These are phyloP conservation scores for Notolepis coatsorum DNA, from an alignment of 2,797 vertebrate species.

Conservation along the genomic window DNA sequence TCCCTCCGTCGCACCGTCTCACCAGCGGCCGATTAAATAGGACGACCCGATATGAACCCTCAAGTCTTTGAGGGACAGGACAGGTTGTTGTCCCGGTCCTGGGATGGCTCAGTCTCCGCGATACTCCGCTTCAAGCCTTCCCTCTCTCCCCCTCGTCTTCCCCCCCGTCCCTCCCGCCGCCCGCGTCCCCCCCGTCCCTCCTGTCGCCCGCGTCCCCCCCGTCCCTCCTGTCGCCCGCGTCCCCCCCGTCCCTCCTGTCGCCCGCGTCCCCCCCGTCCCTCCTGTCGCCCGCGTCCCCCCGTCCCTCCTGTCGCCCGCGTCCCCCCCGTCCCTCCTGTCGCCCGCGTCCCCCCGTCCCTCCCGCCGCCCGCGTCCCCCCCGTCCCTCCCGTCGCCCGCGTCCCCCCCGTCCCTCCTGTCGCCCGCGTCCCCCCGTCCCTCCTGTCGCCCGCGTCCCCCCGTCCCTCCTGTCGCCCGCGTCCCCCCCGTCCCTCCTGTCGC, in stretches of 20 bases:
- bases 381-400: not conserved
- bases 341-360: conserved; percentile 8
- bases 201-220: not conserved
- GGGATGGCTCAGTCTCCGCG: conserved; percentile 52
- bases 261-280: not conserved
- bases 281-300: conserved; percentile 2
- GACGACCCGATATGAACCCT: too few species aligned
- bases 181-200: conserved; percentile 11
- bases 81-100: too few species aligned
- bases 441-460: too few species aligned
- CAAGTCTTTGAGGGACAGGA: too few species aligned
- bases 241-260: not conserved
- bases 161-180: too few species aligned
- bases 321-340: not conserved
- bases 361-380: not conserved
- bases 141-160: conserved; percentile 5
- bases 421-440: not conserved
- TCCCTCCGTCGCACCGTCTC: too few species aligned
- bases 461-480: not conserved
- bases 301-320: not conserved
- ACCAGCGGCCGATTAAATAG: too few species aligned
- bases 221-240: not conserved
- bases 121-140: conserved; percentile 51
- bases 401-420: not conserved
- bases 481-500: not conserved